A percentile compares a stretch with the other conserved stretches of the same genome.
Evolutionary conservation across 1,140 invertebrate species (phyloP).

Genomic region (Diploscapter pachys): DNA sequence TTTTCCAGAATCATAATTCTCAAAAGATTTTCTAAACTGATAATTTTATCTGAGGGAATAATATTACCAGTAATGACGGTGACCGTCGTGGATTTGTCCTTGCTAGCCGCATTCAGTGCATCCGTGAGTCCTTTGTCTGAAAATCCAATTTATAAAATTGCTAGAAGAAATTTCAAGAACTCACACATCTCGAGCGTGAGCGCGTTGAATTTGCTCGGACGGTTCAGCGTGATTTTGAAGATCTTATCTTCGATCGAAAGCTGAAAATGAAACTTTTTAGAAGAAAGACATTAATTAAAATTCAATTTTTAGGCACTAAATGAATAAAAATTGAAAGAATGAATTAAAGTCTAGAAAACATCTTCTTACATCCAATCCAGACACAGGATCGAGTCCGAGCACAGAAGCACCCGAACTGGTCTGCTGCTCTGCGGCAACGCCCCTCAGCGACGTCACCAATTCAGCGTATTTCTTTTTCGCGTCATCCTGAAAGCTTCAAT

Average conservation of each 20-base stretch:
- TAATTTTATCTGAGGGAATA: too few species aligned
- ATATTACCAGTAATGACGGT: slow-evolving; percentile 70
- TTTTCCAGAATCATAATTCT: too few species aligned
- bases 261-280: slow-evolving; percentile 43
- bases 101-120: slow-evolving; percentile 69
- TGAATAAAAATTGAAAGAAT: neutral
- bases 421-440: slow-evolving; percentile 33
- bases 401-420: slow-evolving; percentile 19
- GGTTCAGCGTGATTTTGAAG: slow-evolving; percentile 71
- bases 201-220: slow-evolving; percentile 76
- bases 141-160: too few species aligned
- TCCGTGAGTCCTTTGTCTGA: slow-evolving; percentile 65
- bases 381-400: slow-evolving; percentile 49
- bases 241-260: slow-evolving; percentile 63
- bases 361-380: slow-evolving; percentile 49
- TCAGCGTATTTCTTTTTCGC: slow-evolving; percentile 59
- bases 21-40: too few species aligned
- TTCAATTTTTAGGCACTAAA: neutral
- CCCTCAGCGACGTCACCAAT: slow-evolving; percentile 48
- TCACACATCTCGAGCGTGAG: slow-evolving; percentile 69
- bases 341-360: neutral
- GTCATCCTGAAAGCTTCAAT: slow-evolving; percentile 56
- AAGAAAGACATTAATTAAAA: slow-evolving; percentile 34
- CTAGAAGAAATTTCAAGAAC: too few species aligned
- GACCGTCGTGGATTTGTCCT: slow-evolving; percentile 67